Conservation (phyloP, 2,888 invertebrate species). For the Macrophya annulata region DNA sequence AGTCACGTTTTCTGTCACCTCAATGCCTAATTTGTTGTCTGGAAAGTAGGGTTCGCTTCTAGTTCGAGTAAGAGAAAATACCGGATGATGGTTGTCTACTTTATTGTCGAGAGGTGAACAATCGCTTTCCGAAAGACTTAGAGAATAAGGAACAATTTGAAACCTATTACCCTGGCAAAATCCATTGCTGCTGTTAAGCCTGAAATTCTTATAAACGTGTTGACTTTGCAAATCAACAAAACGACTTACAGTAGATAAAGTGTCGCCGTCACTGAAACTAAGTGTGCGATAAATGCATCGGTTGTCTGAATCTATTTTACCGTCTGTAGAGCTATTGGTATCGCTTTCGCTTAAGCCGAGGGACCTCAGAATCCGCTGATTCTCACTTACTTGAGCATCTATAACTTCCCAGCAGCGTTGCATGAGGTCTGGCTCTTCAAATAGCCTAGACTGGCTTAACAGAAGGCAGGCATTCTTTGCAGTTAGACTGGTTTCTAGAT, state of each 20-base stretch:
- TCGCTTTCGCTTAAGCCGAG: slow-evolving; percentile 57
- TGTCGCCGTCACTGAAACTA: slow-evolving; percentile 62
- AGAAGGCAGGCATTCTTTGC: slow-evolving; percentile 98
- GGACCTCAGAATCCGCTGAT: slow-evolving; percentile 66
- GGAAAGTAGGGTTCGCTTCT: slow-evolving; percentile 73
- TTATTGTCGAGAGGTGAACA: slow-evolving; percentile 66
- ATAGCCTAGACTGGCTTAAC: slow-evolving; percentile 96
- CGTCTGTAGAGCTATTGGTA: slow-evolving; percentile 48
- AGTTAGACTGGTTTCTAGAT: slow-evolving; percentile 96
- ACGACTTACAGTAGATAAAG: slow-evolving; percentile 58
- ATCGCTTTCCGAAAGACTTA: slow-evolving; percentile 67
- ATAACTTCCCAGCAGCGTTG: slow-evolving; percentile 98
- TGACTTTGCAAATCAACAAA: slow-evolving; percentile 67
- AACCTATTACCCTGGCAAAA: slow-evolving; percentile 63
- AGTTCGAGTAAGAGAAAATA: slow-evolving; percentile 70
- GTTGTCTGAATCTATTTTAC: slow-evolving; percentile 43
- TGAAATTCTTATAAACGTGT: slow-evolving; percentile 63
- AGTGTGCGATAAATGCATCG: slow-evolving; percentile 64
- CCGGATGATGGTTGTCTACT: slow-evolving; percentile 60
- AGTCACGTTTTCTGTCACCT: slow-evolving; percentile 74
- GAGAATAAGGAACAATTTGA: slow-evolving; percentile 63
- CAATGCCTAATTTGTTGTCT: slow-evolving; percentile 71
- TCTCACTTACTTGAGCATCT: slow-evolving; percentile 93
- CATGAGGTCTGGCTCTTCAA: slow-evolving; percentile 98
- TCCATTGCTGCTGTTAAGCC: slow-evolving; percentile 60